These are phyloP conservation scores for Ptiloglossa arizonensis DNA, from an alignment of 1,140 invertebrate genomes.

Conservation along the genomic window DNA sequence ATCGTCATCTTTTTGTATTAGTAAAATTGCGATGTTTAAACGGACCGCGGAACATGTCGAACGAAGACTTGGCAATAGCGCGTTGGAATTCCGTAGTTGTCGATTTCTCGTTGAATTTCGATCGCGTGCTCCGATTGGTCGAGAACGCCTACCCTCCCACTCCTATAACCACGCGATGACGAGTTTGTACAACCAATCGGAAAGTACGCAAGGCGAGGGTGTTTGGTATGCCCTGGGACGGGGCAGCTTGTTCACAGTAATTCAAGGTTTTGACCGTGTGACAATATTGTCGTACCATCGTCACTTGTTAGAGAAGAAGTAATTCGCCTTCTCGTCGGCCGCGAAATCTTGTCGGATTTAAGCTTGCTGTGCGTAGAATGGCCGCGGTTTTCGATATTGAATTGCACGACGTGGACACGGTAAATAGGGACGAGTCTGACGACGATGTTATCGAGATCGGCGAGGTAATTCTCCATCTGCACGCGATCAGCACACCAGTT, in stretches of 20 bases:
- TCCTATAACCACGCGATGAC: constrained; percentile 29
- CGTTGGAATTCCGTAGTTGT: constrained; percentile 17
- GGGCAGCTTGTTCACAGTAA: constrained; percentile 45
- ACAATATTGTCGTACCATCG: constrained; percentile 51
- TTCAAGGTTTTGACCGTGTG: constrained; percentile 50
- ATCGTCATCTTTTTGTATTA: background rate
- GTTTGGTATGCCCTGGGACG: constrained; percentile 46
- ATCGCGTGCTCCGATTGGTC: constrained; percentile 31
- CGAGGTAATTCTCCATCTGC: constrained; percentile 83
- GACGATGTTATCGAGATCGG: constrained; percentile 92
- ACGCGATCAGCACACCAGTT: background rate
- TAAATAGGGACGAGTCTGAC: constrained; percentile 86
- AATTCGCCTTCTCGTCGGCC: background rate
- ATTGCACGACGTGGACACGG: constrained; percentile 86
- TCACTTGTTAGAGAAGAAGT: constrained; percentile 19
- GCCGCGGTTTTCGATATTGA: constrained; percentile 94
- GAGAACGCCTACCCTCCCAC: constrained; percentile 23
- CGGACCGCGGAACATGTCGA: background rate
- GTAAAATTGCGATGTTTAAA: constrained; percentile 9
- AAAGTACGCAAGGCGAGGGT: constrained; percentile 21
- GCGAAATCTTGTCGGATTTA: constrained; percentile 4
- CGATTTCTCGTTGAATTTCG: constrained; percentile 3
- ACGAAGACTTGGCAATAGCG: constrained; percentile 15
- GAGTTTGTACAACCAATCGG: constrained; percentile 25
- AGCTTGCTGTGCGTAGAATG: constrained; percentile 81